Evolutionary conservation across 2,797 vertebrate genomes (phyloP), one percentile per base, ranked within the genome.

Genomic region (Furcifer pardalis): DNA sequence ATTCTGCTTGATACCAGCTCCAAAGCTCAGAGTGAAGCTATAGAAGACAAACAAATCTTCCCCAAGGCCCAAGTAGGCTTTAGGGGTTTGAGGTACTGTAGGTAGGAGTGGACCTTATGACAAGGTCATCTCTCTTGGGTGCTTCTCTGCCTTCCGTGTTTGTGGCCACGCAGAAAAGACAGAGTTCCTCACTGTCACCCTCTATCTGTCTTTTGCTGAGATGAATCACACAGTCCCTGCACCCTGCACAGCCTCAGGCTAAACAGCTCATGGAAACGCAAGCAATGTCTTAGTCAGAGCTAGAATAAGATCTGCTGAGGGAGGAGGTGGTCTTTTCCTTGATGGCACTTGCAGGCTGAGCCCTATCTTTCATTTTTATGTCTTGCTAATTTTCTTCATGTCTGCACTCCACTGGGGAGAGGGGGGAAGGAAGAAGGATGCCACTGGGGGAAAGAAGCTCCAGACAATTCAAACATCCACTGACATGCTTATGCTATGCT

Each of bases 401-500:
- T 72, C 59, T 85, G 84, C 87, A 93, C 88, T 93, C 84, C 23
- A 23, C 21, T 52, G 42, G 13, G 8, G 62, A 2, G 91, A 89
- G 75, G 71, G 27, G 86, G 84, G 86, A 86, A 82, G 84, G 86
- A 86, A 82, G 91, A 88, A 80, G 88, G 52, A 89, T 91, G 75
- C 73, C 46, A 81, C 30, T 59, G 52, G 71, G 52, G 69, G 46
- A 40, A 92, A 89, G 77, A 86, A 91, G 91, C 91, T 88, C 90
- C 84, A 85, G 79, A 83, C 88, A 91, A 91, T 89, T 91, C 87
- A 91, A 90, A 92, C 86, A 85, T 69, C 75, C 91, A 85, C 89
- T 92, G 85, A 88, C 86, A 86, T 91, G 83, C 87, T 88, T 89
- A 77, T 84, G 86, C 84, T 88, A 82, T 89, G 86, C 91, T 91